Evolutionary conservation across 2,797 vertebrate species (phyloP), one percentile per base, ranked within the genome.

Genomic region (Enoplosus armatus): DNA sequence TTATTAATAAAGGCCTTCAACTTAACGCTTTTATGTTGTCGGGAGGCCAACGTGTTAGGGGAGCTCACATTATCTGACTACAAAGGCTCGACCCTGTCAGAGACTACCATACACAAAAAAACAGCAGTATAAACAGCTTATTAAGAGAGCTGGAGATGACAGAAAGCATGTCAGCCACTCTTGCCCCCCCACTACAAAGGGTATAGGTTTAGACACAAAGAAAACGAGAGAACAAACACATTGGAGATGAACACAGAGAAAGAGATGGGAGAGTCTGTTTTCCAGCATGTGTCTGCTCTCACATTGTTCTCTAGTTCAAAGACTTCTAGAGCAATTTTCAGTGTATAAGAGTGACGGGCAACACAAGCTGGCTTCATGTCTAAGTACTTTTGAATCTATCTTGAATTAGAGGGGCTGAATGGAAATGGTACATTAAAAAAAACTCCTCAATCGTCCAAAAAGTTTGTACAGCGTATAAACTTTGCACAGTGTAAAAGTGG

Each of bases 31-130:
- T 86, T 37, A 81, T 83, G 85, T 65, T 33, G 39, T 48, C 4
- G 14, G 37, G 59, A 55, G 75, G 58, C 50, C 1, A 20, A 60
- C 3, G 8, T 66, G 70, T 79, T 63, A 45, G 69, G 75, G 58
- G 71, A 68, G 69, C 70, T 80, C 39, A 43, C 48, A 37, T 79
- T 82, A 77, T 72, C 77, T 54, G 54, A 82, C 82, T 86, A 88
- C 87, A 92, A 90, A 91, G 84, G 58, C 79, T 37, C 37, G 8
- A 67, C 77, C 68, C 39, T 43, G 75, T 87, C 80, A 84, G 48
- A 79, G 70, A 76, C 33, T n/a, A n/a, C 14, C 33, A 8, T 47
- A 11, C 50, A 60, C 64, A 79, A 76, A 86, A 77, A 77, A 70
- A 41, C 37, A 31, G 67, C 63, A 27, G 75, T 11, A 79, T 33